These are phyloP conservation scores for Stigmatopora argus DNA, from an alignment of 2,113 vertebrate species.

Conservation along the genomic window DNA sequence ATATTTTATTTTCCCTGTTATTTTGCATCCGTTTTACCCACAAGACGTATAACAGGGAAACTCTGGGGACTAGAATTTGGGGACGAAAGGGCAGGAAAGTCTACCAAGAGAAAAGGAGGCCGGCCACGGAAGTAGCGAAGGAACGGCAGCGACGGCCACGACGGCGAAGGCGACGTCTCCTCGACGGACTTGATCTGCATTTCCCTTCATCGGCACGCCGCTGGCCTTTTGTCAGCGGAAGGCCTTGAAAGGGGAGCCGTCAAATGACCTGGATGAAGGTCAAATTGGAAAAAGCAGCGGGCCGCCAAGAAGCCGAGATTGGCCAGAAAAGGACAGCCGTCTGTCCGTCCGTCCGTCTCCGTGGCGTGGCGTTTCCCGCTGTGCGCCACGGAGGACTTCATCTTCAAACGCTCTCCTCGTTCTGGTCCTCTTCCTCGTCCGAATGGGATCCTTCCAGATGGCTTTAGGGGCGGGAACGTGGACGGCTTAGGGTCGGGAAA, in stretches of 20 bases:
- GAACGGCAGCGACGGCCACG: too few species aligned
- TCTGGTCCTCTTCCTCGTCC: background rate
- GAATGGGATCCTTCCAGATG: too few species aligned
- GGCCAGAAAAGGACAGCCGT: constrained; percentile 5
- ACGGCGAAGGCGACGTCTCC: too few species aligned
- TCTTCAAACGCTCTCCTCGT: background rate
- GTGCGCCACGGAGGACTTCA: background rate
- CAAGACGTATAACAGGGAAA: too few species aligned
- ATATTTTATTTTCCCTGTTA: too few species aligned
- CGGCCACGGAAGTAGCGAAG: too few species aligned
- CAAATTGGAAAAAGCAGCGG: constrained; percentile 74
- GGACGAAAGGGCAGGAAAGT: too few species aligned
- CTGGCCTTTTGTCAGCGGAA: constrained; percentile 14
- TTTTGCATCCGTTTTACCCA: too few species aligned
- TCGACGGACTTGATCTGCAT: constrained; percentile 79
- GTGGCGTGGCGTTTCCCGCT: background rate
- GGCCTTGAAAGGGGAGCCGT: constrained; percentile 29
- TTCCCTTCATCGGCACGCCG: constrained; percentile 73
- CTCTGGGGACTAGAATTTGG: too few species aligned
- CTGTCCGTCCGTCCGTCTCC: background rate
- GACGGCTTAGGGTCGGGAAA: too few species aligned
- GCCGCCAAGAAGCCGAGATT: constrained; percentile 60
- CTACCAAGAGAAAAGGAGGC: too few species aligned
- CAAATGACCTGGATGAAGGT: constrained; percentile 72
- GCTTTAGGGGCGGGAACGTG: too few species aligned